Evolutionary conservation across 1,140 invertebrate genomes (phyloP).

Genomic region (Conopomorpha cramerella): DNA sequence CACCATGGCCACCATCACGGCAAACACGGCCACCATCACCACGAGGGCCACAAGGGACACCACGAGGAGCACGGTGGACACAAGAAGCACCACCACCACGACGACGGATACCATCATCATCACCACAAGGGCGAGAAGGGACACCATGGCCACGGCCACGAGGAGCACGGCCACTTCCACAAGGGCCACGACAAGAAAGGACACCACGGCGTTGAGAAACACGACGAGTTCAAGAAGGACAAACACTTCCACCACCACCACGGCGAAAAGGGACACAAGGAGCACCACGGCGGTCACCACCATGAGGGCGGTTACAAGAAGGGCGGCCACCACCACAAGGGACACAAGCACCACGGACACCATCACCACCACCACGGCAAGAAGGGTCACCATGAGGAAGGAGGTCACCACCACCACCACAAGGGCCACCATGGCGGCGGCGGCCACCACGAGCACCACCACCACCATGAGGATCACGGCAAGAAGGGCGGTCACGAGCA

Average conservation of each 20-base stretch:
- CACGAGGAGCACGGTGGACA: constrained; percentile 73
- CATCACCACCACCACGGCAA: constrained; percentile 44
- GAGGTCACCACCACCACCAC: constrained; percentile 64
- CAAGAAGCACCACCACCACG: constrained; percentile 75
- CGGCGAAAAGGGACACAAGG: constrained; percentile 72
- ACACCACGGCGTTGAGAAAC: constrained; percentile 75
- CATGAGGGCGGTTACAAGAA: constrained; percentile 70
- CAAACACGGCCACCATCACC: constrained; percentile 71
- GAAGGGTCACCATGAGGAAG: constrained; percentile 40
- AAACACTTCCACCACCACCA: constrained; percentile 74
- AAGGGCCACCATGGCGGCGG: constrained; percentile 45
- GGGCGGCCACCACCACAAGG: constrained; percentile 68
- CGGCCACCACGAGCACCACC: constrained; percentile 60
- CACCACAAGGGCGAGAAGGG: constrained; percentile 74
- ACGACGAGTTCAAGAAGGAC: constrained; percentile 62
- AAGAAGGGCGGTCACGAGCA: constrained; percentile 63
- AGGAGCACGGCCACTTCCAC: constrained; percentile 68
- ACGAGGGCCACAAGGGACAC: constrained; percentile 70
- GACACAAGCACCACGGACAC: constrained; percentile 68
- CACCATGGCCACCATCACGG: constrained; percentile 64
- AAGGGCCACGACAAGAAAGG: constrained; percentile 79
- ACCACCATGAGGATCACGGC: constrained; percentile 65
- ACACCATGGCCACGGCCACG: constrained; percentile 67
- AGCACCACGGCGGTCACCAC: constrained; percentile 65
- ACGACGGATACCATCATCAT: constrained; percentile 63